Evolutionary conservation across 2,888 invertebrate species (phyloP).

Genomic region (Drymonia ruficornis): DNA sequence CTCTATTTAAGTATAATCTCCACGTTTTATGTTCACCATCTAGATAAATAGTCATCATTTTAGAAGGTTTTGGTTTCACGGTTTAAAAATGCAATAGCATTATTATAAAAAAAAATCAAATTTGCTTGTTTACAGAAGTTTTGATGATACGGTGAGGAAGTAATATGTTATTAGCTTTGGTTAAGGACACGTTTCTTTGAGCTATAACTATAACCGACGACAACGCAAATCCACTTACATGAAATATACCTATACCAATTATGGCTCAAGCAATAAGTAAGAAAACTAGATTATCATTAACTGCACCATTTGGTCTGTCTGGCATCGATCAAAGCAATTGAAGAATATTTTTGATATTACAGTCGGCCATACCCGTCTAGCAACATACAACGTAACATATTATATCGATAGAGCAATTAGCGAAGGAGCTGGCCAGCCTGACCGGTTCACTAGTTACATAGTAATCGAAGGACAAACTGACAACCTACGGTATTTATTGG

Average conservation of each 20-base stretch:
- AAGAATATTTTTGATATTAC: constrained; percentile 42
- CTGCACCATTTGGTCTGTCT: constrained; percentile 34
- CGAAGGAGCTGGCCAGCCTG: constrained; percentile 49
- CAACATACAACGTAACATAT: constrained; percentile 36
- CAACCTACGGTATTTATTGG: constrained; percentile 72
- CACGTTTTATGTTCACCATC: no score
- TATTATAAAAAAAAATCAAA: no score
- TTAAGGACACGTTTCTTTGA: no score
- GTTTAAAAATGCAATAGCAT: no score
- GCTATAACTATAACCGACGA: not conserved
- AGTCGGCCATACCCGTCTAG: constrained; percentile 18
- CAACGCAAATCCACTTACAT: not conserved
- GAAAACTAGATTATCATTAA: constrained; percentile 41
- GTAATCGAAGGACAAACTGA: constrained; percentile 72
- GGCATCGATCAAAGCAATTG: constrained; percentile 40
- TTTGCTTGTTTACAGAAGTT: no score
- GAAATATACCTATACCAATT: not conserved
- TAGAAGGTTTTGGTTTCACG: no score
- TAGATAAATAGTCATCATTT: no score
- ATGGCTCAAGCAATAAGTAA: constrained; percentile 21
- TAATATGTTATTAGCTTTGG: no score
- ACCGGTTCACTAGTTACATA: constrained; percentile 64
- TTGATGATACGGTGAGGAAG: no score
- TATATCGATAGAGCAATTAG: constrained; percentile 62
- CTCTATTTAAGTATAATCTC: not conserved